These are phyloP conservation scores for Hirundo rustica DNA, from an alignment of 2,797 vertebrate species.

Conservation along the genomic window DNA sequence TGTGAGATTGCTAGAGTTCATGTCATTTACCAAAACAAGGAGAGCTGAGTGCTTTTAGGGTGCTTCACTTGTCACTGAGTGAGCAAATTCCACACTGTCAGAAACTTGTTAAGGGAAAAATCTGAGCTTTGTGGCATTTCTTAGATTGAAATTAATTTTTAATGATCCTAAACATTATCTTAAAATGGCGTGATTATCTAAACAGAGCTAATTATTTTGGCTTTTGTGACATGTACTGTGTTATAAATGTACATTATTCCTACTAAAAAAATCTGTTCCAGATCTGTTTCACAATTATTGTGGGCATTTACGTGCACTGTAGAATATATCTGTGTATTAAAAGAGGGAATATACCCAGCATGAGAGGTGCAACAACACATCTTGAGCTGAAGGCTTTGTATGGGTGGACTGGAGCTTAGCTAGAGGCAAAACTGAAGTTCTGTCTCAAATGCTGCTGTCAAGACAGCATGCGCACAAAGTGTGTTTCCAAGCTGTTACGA, in stretches of 20 bases:
- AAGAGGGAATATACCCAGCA: background rate
- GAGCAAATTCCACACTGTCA: conserved; percentile 26
- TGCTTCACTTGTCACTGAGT: background rate
- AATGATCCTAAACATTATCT: conserved; percentile 24
- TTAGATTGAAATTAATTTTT: conserved; percentile 33
- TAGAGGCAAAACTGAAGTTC: background rate
- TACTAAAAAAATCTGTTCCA: background rate
- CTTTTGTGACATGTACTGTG: background rate
- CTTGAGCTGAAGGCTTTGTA: background rate
- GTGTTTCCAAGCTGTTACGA: background rate
- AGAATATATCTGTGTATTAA: background rate
- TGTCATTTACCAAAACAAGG: background rate
- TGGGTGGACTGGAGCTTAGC: background rate
- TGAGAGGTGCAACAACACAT: background rate
- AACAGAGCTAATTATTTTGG: background rate
- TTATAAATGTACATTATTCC: background rate
- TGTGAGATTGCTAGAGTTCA: background rate
- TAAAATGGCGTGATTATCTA: conserved; percentile 19
- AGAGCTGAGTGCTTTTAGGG: background rate
- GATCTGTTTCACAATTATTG: background rate
- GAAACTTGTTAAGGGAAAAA: conserved; percentile 1
- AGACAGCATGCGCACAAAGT: background rate
- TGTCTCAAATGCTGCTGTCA: background rate
- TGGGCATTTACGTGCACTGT: background rate
- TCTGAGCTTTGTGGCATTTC: conserved; percentile 16